phyloP scores from a whole-genome alignment of 2,888 invertebrate genomes.

The Lacanobia wlatinum region DNA sequence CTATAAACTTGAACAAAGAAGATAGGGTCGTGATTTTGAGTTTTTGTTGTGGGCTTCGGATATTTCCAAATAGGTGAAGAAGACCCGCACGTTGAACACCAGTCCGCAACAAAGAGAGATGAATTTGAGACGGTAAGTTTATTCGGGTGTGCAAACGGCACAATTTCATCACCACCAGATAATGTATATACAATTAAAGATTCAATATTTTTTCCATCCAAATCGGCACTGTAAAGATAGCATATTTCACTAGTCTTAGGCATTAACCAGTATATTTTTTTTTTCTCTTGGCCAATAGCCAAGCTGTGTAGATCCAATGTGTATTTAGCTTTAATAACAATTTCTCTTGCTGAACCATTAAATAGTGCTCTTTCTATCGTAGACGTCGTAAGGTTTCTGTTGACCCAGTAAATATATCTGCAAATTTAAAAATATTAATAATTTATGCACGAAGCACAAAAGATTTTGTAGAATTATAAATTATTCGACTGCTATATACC shows the following conservation, averaged over 20 bases:
- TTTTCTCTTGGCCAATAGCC: neutral
- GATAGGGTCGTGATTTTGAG: neutral
- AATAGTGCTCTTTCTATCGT: too few relatives aligned
- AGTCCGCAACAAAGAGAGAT: neutral
- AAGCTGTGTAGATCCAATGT: conserved; percentile 1
- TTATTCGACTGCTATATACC: too few relatives aligned
- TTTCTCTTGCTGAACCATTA: too few relatives aligned
- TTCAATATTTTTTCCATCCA: neutral
- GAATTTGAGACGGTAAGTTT: neutral
- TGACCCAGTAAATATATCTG: too few relatives aligned
- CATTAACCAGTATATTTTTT: neutral
- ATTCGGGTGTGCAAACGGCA: neutral
- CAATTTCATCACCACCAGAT: too few relatives aligned
- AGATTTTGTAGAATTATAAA: too few relatives aligned
- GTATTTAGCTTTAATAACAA: too few relatives aligned
- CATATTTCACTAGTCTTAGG: neutral
- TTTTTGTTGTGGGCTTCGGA: neutral
- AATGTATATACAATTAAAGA: neutral
- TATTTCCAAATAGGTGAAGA: neutral
- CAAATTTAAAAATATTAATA: too few relatives aligned
- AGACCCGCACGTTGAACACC: neutral
- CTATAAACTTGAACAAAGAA: neutral
- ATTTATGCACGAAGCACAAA: neutral
- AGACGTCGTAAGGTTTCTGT: too few relatives aligned
- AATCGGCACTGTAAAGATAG: neutral